phyloP scores from a whole-genome alignment of 2,113 vertebrate species.

The Brevimyrus niger region DNA sequence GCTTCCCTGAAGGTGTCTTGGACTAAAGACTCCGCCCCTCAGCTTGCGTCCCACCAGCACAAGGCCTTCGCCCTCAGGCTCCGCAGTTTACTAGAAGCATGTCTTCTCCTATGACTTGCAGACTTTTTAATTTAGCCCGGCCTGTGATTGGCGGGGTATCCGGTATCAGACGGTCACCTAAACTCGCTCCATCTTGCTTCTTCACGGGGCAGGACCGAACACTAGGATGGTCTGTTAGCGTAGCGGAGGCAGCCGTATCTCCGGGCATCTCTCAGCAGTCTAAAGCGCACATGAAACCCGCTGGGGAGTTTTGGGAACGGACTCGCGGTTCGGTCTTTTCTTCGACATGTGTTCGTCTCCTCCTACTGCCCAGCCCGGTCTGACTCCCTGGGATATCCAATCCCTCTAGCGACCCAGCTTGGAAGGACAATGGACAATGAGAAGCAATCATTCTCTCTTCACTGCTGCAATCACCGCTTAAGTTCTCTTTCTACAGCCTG shows the following conservation, averaged over 20 bases:
- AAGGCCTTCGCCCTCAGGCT: neutral
- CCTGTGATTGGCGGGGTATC: neutral
- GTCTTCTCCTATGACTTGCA: neutral
- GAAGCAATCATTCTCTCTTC: conserved; percentile 55
- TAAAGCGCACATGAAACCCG: conserved; percentile 74
- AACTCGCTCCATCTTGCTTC: neutral
- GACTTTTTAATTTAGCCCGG: neutral
- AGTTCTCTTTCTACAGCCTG: conserved; percentile 2
- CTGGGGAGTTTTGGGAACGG: conserved; percentile 73
- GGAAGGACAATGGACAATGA: conserved; percentile 64
- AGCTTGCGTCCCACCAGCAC: neutral
- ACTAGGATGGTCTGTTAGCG: conserved; percentile 17
- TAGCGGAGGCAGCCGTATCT: conserved; percentile 30
- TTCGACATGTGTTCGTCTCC: conserved; percentile 57
- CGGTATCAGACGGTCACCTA: neutral
- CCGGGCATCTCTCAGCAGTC: conserved; percentile 58
- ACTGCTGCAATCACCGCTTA: conserved; percentile 49
- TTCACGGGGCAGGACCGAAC: neutral
- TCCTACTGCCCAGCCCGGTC: conserved; percentile 48
- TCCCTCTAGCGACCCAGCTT: conserved; percentile 63
- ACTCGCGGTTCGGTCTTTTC: conserved; percentile 49
- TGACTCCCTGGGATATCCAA: conserved; percentile 59
- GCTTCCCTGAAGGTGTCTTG: neutral
- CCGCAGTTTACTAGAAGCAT: neutral
- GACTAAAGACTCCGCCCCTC: neutral